Evolutionary conservation across 2,113 vertebrate species (phyloP), one percentile per base, ranked within the genome.

Genomic region (Thryonomys swinderianus): DNA sequence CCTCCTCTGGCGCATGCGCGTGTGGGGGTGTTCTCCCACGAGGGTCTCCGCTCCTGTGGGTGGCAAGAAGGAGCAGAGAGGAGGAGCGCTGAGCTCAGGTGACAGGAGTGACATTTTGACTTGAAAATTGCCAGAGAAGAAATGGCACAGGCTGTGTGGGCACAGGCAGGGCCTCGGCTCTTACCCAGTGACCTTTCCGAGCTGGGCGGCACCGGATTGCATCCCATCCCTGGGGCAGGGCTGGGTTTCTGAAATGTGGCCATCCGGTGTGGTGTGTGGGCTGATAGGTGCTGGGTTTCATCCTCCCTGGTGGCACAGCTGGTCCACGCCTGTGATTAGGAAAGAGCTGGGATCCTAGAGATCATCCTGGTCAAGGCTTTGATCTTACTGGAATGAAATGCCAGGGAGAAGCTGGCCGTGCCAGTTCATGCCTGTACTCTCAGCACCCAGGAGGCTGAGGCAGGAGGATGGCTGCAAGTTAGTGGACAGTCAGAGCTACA

Each of bases 41-140:
- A 64, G 67, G n/a, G 90, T 82, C 92, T 92, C 90, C 78, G 69
- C 82, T 90, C 85, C 92, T 14, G 90, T 23, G 51, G 95, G 97
- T 93, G 94, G 96, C 1, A 83, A 86, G 88, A 93, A 95, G 92
- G 74, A 96, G 84, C 86, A 55, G 90, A 78, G 92, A 79, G 90
- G 92, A 97, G 73, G 82, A 88, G 53, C 0, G 9, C 82, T 94
- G 95, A 97, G 96, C 90, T 37, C 40, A 4, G 0, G 88, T 97
- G 97, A 97, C 96, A 96, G 85, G 92, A 97, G 14, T 97, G 97
- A 98, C 97, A 97, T 97, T 97, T 97, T 97, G 97, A 97, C 97
- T 97, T 95, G 96, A 95, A 97, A 94, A 93, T 88, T 96, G 85
- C 95, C 90, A 51, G 90, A 95, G 95, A 96, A 96, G 95, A 95